These are phyloP conservation scores for Microcebus ravelobensis DNA, from an alignment of 2,113 vertebrate genomes.

Conservation along the genomic window DNA sequence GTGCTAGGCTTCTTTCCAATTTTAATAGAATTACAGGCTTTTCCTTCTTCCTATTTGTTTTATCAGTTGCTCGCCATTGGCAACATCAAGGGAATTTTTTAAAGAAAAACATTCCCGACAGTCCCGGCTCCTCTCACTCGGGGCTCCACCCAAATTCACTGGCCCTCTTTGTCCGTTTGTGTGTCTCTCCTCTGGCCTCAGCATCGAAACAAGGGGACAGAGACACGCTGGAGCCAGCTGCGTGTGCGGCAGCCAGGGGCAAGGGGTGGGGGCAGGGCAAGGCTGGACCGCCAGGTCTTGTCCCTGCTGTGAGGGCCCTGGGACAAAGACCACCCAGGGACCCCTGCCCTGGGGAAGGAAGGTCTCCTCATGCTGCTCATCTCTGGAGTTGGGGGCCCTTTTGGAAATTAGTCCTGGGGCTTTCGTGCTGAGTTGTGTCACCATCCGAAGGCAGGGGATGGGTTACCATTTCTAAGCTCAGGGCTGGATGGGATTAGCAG, in stretches of 20 bases:
- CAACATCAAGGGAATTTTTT: not conserved
- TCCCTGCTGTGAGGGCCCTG: not conserved
- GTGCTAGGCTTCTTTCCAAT: not conserved
- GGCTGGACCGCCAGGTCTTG: not conserved
- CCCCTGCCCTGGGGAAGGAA: not conserved
- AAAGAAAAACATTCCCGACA: not conserved
- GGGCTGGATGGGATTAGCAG: not conserved
- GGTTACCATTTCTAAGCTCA: not conserved
- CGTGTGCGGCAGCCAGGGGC: accelerated
- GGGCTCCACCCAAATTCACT: not conserved
- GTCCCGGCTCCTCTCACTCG: accelerated
- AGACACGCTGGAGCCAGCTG: accelerated
- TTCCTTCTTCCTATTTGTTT: not conserved
- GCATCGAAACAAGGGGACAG: not conserved
- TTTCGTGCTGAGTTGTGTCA: not conserved
- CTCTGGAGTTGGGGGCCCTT: not conserved
- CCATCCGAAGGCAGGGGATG: accelerated
- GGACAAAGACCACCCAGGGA: not conserved
- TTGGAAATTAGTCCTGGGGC: not conserved
- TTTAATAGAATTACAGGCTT: not conserved
- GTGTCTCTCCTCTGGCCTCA: not conserved
- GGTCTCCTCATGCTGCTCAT: not conserved
- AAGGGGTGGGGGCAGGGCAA: accelerated
- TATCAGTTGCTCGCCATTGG: not conserved
- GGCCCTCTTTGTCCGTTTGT: not conserved